Evolutionary conservation across 1,140 invertebrate genomes (phyloP).

Genomic region (Halesus radiatus): DNA sequence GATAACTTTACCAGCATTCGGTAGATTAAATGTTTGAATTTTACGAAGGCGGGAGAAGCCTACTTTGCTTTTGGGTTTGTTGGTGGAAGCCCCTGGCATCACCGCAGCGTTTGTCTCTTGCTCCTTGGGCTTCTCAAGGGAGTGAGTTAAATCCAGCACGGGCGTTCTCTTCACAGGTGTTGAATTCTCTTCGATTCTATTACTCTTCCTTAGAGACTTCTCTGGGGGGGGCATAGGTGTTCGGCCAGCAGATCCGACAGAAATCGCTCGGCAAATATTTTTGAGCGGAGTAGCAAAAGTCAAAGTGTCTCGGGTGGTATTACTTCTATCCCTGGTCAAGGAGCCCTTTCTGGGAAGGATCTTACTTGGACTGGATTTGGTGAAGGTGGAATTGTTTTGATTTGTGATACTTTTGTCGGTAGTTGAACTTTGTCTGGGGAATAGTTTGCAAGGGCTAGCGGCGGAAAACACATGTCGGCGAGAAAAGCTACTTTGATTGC

Average conservation of each 20-base stretch:
- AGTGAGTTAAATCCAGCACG: constrained; percentile 63
- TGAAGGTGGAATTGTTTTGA: constrained; percentile 31
- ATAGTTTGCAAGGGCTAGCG: constrained; percentile 52
- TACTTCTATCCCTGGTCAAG: no score
- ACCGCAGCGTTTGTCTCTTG: constrained; percentile 51
- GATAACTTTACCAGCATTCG: constrained; percentile 63
- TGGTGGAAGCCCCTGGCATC: neutral
- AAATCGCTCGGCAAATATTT: constrained; percentile 53
- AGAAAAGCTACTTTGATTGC: constrained; percentile 1
- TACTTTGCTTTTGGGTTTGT: constrained; percentile 57
- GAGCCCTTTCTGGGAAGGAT: no score
- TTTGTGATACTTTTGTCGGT: constrained; percentile 36
- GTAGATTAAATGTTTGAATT: constrained; percentile 52
- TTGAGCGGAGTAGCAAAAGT: constrained; percentile 55
- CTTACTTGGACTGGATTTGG: constrained; percentile 15
- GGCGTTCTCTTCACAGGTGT: constrained; percentile 50
- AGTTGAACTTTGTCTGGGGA: constrained; percentile 40
- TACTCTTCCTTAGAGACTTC: neutral
- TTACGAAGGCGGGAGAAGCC: constrained; percentile 67
- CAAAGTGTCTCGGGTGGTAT: no score
- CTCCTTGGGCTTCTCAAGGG: constrained; percentile 62
- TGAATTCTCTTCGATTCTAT: constrained; percentile 47
- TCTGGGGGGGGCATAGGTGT: constrained; percentile 59
- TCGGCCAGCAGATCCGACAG: constrained; percentile 62
- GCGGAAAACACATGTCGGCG: constrained; percentile 43